Percentiles rank a stretch among this genome's conserved stretches.
Conservation (phyloP, 2,113 vertebrate genomes). For the Tetraodon nigroviridis region DNA sequence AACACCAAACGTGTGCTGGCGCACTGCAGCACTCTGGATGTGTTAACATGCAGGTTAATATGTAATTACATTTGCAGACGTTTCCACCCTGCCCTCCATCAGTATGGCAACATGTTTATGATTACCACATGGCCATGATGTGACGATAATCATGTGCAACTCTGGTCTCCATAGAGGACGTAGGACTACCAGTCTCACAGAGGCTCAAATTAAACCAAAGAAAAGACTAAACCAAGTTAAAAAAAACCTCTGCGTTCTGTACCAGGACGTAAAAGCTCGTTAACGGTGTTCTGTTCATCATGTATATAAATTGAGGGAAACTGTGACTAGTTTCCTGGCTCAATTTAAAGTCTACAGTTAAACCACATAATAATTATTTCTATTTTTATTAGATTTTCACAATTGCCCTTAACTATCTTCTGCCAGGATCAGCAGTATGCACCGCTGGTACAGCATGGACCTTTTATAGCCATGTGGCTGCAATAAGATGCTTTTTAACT, state of each 20-base stretch:
- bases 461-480: too few relatives aligned
- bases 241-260: background rate
- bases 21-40: background rate
- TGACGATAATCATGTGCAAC: background rate
- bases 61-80: constrained; percentile 36
- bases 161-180: background rate
- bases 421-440: background rate
- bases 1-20: too few relatives aligned
- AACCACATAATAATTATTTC: constrained; percentile 19
- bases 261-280: constrained; percentile 19
- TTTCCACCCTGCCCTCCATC: constrained; percentile 14
- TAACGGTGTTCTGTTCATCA: constrained; percentile 8
- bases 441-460: background rate
- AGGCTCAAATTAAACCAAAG: background rate
- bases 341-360: constrained; percentile 1
- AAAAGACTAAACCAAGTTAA: background rate
- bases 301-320: constrained; percentile 29
- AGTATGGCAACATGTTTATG: constrained; percentile 10
- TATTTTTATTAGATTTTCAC: constrained; percentile 2
- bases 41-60: constrained; percentile 15
- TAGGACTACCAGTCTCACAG: constrained; percentile 1
- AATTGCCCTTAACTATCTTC: constrained; percentile 29
- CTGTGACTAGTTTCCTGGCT: constrained; percentile 29
- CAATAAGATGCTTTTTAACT: constrained; percentile 5
- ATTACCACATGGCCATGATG: constrained; percentile 33